phyloP scores from a whole-genome alignment of 2,797 vertebrate species.

The Gallinago solitaria region DNA sequence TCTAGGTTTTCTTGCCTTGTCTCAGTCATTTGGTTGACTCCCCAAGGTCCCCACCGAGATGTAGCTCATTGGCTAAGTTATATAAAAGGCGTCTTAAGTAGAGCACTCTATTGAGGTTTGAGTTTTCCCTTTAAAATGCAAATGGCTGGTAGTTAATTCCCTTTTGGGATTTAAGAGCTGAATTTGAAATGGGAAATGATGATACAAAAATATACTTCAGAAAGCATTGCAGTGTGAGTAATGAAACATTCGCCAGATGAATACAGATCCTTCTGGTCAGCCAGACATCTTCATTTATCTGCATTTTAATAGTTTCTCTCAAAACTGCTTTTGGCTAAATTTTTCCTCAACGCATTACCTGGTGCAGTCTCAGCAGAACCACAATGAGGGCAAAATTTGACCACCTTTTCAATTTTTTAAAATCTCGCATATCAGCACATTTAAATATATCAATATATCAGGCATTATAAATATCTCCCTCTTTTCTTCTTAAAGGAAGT shows the following conservation, averaged over 20 bases:
- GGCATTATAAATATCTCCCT: background rate
- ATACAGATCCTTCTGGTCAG: background rate
- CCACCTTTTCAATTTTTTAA: background rate
- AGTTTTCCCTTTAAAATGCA: conserved; percentile 65
- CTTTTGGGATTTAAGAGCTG: conserved; percentile 28
- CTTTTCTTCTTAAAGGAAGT: background rate
- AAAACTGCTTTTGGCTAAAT: background rate
- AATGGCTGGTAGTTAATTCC: conserved; percentile 50
- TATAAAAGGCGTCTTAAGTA: conserved; percentile 26
- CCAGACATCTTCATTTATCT: background rate
- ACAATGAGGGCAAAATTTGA: background rate
- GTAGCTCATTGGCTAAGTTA: background rate
- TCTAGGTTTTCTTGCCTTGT: background rate
- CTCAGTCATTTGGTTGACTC: background rate
- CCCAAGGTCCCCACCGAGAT: background rate
- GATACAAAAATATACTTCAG: conserved; percentile 42
- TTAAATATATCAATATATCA: background rate
- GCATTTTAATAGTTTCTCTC: background rate
- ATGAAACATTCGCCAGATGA: background rate
- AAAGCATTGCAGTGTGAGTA: background rate
- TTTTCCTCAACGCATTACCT: background rate
- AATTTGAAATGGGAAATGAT: conserved; percentile 35
- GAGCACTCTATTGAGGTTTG: conserved; percentile 11
- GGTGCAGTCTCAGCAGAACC: background rate
- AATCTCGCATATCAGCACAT: background rate